Base-by-base conservation (phyloP, 2,113 vertebrate species). In the Cryptomyrus ogoouensis region DNA sequence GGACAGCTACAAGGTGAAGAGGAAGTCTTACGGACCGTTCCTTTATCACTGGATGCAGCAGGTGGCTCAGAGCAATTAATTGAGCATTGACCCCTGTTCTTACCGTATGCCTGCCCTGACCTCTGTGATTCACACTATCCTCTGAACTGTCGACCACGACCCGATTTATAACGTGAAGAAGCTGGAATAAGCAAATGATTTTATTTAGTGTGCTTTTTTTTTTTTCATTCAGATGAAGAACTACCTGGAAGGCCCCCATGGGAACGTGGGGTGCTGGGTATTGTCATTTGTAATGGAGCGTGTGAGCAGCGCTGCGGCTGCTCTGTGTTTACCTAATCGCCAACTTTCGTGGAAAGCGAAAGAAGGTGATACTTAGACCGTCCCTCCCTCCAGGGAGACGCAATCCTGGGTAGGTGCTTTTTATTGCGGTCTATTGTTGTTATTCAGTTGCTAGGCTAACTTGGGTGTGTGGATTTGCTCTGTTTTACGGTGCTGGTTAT, bases 211-310 rank as follows among this genome's bases (percentile, higher is more conserved):
- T 31, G 24, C n/a, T 56, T 58, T 56, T 52, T 42, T 47, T 52
- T 56, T 17, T 62, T 88, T 13, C 52, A 42, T 31, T 56, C 15
- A 46, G 19, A 62, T 42, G 35, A 58, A 44, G 15, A 66, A 62
- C 3, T 53, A 8, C 6, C 52, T 21, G 31, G 52, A 88, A 46
- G 87, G 87, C 35, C 62, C 53, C 39, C 87, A 46, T 5, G 53
- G 56, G 87, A 66, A 46, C 10, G 6, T 21, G 53, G 31, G 53
- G 53, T 7, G 21, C 87, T 46, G 35, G 53, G 53, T 15, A 24
- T 87, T 62, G 52, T 88, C 24, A 13, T 62, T 88, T 58, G 53
- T 44, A 88, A 44, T 88, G 47, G 56, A 88, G 56, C 87, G 9
- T 88, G 56, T 46, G 56, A 42, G 53, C 53, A 19, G 53, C 17